phyloP scores from a whole-genome alignment of 2,888 invertebrate species.

The Drosophila maculinotata region DNA sequence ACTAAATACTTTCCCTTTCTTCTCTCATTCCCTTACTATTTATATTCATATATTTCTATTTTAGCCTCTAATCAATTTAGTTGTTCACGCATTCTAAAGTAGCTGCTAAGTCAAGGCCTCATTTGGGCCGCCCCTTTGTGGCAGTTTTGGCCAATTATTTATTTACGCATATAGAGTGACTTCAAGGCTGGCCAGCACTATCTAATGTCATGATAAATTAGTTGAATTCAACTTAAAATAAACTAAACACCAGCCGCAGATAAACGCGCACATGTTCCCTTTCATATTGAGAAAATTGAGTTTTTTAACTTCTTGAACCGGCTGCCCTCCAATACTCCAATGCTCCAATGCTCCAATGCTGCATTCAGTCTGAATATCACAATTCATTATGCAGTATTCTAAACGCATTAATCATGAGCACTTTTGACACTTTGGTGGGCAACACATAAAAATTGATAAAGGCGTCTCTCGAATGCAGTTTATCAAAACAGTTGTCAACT shows the following conservation, averaged over 20 bases:
- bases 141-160: slow-evolving; percentile 64
- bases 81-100: slow-evolving; percentile 42
- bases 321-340: slow-evolving; percentile 36
- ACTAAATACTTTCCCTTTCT: too few relatives aligned
- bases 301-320: slow-evolving; percentile 69
- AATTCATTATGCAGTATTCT: slow-evolving; percentile 17
- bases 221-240: slow-evolving; percentile 69
- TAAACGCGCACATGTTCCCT: slow-evolving; percentile 51
- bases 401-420: slow-evolving; percentile 68
- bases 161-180: slow-evolving; percentile 47
- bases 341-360: too few relatives aligned
- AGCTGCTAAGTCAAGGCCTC: slow-evolving; percentile 44
- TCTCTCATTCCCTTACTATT: too few relatives aligned
- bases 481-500: slow-evolving; percentile 62
- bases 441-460: slow-evolving; percentile 65
- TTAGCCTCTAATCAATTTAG: slow-evolving; percentile 32
- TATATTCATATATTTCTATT: neutral
- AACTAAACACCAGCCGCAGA: slow-evolving; percentile 41
- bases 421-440: slow-evolving; percentile 65
- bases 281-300: slow-evolving; percentile 75
- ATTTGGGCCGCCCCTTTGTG: slow-evolving; percentile 41
- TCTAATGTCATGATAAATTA: slow-evolving; percentile 78
- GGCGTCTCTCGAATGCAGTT: slow-evolving; percentile 64
- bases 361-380: too few relatives aligned
- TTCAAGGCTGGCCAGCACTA: slow-evolving; percentile 69